Conservation (phyloP, 2,888 invertebrate genomes). For the Caenorhabditis japonica region DNA sequence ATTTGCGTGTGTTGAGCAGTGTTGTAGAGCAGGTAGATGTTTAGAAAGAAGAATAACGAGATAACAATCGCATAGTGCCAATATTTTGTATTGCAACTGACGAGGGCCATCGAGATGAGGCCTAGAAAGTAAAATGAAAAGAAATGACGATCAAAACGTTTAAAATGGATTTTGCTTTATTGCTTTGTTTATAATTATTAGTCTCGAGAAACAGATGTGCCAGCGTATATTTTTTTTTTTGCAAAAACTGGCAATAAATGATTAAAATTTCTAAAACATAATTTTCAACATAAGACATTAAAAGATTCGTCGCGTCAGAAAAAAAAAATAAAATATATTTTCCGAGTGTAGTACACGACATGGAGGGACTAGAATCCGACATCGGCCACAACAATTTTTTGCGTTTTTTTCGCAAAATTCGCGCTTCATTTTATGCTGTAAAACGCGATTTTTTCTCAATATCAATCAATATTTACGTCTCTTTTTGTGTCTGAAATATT, state of each 20-base stretch:
- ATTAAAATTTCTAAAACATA: not conserved
- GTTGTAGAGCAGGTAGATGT: conserved; percentile 43
- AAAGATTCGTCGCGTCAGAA: not conserved
- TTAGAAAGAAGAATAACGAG: conserved; percentile 39
- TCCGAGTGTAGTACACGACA: conserved; percentile 22
- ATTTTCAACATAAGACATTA: not conserved
- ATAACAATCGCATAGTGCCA: conserved; percentile 30
- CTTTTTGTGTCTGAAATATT: no score
- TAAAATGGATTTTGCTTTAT: no score
- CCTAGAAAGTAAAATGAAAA: no score
- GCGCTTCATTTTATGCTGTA: not conserved
- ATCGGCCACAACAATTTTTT: not conserved
- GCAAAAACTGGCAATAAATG: no score
- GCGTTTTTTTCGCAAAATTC: not conserved
- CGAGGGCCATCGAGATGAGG: conserved; percentile 26
- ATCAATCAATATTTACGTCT: no score
- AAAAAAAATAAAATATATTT: conserved; percentile 1
- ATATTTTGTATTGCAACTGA: conserved; percentile 17
- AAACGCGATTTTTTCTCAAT: no score
- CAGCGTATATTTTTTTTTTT: not conserved
- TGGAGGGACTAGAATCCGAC: not conserved
- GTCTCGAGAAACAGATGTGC: conserved; percentile 16
- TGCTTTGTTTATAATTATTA: conserved; percentile 19
- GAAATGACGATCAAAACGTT: no score
- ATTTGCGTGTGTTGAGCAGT: conserved; percentile 25